Conservation (phyloP, 2,888 invertebrate species). For the Mellilla xanthometata region DNA sequence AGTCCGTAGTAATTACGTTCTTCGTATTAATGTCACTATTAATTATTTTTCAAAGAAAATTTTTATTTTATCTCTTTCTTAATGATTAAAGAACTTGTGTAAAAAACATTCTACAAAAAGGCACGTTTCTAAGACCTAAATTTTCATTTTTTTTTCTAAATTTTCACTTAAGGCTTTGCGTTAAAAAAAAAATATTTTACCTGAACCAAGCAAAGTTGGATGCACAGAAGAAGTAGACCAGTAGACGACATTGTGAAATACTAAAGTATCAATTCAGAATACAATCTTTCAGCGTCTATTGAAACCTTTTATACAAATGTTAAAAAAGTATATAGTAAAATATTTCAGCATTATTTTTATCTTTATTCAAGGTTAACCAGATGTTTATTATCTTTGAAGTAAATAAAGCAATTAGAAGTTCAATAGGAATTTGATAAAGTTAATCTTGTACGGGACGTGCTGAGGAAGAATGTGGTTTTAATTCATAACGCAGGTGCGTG, state of each 20-base stretch:
- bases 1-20: too few relatives aligned
- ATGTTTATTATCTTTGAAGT: background rate
- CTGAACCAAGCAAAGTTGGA: conserved; percentile 34
- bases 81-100: too few relatives aligned
- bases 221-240: conserved; percentile 25
- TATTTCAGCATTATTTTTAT: too few relatives aligned
- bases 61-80: too few relatives aligned
- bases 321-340: background rate
- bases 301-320: background rate
- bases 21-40: too few relatives aligned
- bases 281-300: background rate
- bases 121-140: too few relatives aligned
- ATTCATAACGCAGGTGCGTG: background rate
- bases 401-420: background rate
- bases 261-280: background rate
- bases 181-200: conserved; percentile 25
- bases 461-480: background rate
- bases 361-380: background rate
- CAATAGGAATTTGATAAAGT: background rate
- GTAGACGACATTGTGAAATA: conserved; percentile 24
- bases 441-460: background rate
- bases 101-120: too few relatives aligned
- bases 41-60: too few relatives aligned
- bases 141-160: too few relatives aligned
- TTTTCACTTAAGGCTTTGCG: too few relatives aligned